Evolutionary conservation across 2,888 invertebrate genomes (phyloP).

Genomic region (Hyppa rectilinea): DNA sequence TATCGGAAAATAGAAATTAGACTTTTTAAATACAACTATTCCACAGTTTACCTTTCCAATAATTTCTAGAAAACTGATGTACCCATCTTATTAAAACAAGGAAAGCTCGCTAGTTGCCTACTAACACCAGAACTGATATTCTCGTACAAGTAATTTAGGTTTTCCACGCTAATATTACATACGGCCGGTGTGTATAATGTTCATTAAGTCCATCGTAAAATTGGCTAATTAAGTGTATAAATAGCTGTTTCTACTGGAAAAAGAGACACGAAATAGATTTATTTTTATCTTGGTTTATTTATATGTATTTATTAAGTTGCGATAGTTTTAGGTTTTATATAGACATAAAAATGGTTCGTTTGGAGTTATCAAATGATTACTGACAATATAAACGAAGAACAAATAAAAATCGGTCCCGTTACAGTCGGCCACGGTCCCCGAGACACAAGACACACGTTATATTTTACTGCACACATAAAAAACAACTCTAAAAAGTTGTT

Average conservation of each 20-base stretch:
- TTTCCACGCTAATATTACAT: slow-evolving; percentile 6
- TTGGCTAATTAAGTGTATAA: slow-evolving; percentile 34
- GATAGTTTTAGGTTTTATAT: too few species aligned
- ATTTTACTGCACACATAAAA: slow-evolving; percentile 57
- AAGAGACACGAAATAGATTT: background rate
- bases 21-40: background rate
- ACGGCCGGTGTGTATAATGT: slow-evolving; percentile 26
- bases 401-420: slow-evolving; percentile 21
- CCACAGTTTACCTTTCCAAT: background rate
- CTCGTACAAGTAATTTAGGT: background rate
- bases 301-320: too few species aligned
- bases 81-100: background rate
- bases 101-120: slow-evolving; percentile 5
- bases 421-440: slow-evolving; percentile 1
- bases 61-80: background rate
- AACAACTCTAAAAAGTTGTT: slow-evolving; percentile 54
- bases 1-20: background rate
- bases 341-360: slow-evolving; percentile 12
- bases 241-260: slow-evolving; percentile 11
- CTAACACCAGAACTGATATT: slow-evolving; percentile 1
- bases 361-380: slow-evolving; percentile 14
- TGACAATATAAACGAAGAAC: slow-evolving; percentile 5
- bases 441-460: slow-evolving; percentile 43
- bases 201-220: slow-evolving; percentile 33
- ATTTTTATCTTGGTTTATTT: background rate